phyloP scores from a whole-genome alignment of 2,113 vertebrate genomes.

The Gambusia holbrooki region DNA sequence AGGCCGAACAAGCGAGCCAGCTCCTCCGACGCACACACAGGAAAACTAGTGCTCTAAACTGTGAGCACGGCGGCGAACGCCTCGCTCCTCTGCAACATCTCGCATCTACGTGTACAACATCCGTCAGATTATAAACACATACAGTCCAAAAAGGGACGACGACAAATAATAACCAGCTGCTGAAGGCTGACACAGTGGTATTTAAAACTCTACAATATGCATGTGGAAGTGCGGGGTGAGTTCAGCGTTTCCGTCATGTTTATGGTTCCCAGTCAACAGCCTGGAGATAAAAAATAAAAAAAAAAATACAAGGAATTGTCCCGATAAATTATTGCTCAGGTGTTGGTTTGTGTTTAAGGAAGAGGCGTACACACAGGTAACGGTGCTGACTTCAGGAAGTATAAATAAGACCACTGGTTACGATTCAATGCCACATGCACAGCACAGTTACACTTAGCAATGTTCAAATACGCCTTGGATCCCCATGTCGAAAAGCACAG shows the following conservation, averaged over 20 bases:
- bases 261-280: slow-evolving; percentile 4
- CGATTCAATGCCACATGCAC: slow-evolving; percentile 37
- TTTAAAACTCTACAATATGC: slow-evolving; percentile 30
- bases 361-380: slow-evolving; percentile 27
- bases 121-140: slow-evolving; percentile 62
- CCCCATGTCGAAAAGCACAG: slow-evolving; percentile 53
- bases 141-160: slow-evolving; percentile 43
- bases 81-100: slow-evolving; percentile 7
- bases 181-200: slow-evolving; percentile 28
- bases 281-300: slow-evolving; percentile 1
- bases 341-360: slow-evolving; percentile 19
- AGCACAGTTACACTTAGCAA: slow-evolving; percentile 37
- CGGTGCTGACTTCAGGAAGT: slow-evolving; percentile 48
- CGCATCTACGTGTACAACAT: neutral
- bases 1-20: slow-evolving; percentile 47
- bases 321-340: slow-evolving; percentile 48
- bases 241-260: slow-evolving; percentile 14
- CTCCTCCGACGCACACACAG: slow-evolving; percentile 22
- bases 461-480: slow-evolving; percentile 32
- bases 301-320: slow-evolving; percentile 26
- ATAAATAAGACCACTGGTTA: slow-evolving; percentile 53
- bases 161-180: slow-evolving; percentile 17
- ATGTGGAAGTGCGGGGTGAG: slow-evolving; percentile 1
- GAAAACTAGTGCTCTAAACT: slow-evolving; percentile 28
- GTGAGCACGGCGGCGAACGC: slow-evolving; percentile 2